Evolutionary conservation across 1,140 invertebrate species (phyloP).

Genomic region (Drosophila orena): DNA sequence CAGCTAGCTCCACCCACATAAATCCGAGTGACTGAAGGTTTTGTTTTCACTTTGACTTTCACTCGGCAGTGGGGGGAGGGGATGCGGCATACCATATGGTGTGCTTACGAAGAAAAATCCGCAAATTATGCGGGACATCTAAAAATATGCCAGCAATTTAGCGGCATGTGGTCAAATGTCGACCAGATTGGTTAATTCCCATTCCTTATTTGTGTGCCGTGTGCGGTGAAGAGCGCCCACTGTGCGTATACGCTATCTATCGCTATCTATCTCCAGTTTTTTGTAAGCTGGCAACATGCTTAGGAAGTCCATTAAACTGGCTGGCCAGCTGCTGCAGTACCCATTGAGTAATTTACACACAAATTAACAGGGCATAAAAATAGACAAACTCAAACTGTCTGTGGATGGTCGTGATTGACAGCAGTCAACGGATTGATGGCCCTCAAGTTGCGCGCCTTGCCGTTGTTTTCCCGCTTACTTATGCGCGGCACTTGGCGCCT

Average conservation of each 20-base stretch:
- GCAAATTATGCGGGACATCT: slow-evolving; percentile 68
- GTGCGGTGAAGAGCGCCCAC: slow-evolving; percentile 24
- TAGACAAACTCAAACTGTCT: slow-evolving; percentile 58
- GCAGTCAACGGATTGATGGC: slow-evolving; percentile 60
- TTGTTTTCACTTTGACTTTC: slow-evolving; percentile 27
- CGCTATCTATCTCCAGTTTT: slow-evolving; percentile 48
- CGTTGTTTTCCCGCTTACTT: slow-evolving; percentile 43
- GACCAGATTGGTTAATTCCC: slow-evolving; percentile 53
- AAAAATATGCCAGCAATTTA: slow-evolving; percentile 68
- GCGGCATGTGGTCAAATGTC: slow-evolving; percentile 58
- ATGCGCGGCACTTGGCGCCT: slow-evolving; percentile 55
- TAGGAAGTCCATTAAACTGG: slow-evolving; percentile 48
- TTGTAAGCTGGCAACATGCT: slow-evolving; percentile 12
- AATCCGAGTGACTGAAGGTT: slow-evolving; percentile 34
- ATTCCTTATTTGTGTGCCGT: slow-evolving; percentile 35
- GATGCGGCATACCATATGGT: slow-evolving; percentile 57
- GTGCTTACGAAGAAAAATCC: slow-evolving; percentile 68
- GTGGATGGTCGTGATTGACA: slow-evolving; percentile 62
- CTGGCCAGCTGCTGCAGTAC: slow-evolving; percentile 66
- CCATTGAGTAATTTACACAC: slow-evolving; percentile 63
- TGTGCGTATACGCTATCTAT: slow-evolving; percentile 57
- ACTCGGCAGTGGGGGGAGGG: not conserved
- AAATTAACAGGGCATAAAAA: slow-evolving; percentile 76
- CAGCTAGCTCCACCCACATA: slow-evolving; percentile 42
- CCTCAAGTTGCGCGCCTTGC: slow-evolving; percentile 23